Conservation (phyloP, 2,113 vertebrate species). For the Parus major region DNA sequence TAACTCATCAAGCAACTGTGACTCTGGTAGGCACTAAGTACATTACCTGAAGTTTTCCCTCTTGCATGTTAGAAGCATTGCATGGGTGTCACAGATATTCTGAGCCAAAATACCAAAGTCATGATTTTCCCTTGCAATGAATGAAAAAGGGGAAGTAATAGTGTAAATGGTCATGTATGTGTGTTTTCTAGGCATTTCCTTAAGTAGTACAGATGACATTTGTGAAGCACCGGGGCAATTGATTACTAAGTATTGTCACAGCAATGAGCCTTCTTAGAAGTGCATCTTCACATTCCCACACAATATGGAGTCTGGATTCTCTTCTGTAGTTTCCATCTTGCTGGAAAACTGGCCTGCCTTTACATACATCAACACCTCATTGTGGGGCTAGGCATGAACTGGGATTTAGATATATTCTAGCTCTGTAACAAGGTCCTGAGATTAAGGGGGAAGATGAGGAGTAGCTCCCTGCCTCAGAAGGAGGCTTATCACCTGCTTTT, state of each 20-base stretch:
- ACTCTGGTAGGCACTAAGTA: neutral
- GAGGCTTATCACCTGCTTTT: neutral
- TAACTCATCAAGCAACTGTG: neutral
- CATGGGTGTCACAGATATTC: neutral
- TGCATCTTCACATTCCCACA: neutral
- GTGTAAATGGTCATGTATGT: neutral
- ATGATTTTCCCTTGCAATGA: neutral
- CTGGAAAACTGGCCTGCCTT: neutral
- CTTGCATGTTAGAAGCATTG: neutral
- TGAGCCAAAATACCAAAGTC: neutral
- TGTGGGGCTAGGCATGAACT: neutral
- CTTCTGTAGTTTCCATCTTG: neutral
- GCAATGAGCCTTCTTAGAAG: neutral
- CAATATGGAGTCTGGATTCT: neutral
- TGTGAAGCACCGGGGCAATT: neutral
- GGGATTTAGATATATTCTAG: neutral
- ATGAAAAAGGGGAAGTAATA: neutral
- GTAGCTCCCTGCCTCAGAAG: neutral
- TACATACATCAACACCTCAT: neutral
- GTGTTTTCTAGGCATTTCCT: neutral
- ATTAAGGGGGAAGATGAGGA: neutral
- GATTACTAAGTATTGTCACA: neutral
- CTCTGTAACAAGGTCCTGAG: neutral
- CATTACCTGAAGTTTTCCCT: neutral
- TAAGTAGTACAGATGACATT: neutral